Percentiles rank a stretch among this genome's conserved stretches.
phyloP scores from a whole-genome alignment of 2,113 vertebrate species.

The Mesoclemmys tuberculata region DNA sequence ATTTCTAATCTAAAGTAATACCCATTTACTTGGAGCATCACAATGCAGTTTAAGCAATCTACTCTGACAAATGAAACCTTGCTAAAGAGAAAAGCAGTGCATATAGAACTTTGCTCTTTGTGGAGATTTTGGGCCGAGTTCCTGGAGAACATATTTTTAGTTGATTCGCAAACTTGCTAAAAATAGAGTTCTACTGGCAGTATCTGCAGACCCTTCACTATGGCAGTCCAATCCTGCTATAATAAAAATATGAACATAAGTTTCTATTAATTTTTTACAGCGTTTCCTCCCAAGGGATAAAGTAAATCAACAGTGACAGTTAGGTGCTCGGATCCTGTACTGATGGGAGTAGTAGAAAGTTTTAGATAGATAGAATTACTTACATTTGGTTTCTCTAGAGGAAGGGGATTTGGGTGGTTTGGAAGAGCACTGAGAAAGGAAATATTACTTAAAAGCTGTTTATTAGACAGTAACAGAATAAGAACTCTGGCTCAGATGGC shows the following conservation, averaged over 20 bases:
- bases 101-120: background rate
- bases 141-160: background rate
- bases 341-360: background rate
- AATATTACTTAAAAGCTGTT: background rate
- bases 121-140: background rate
- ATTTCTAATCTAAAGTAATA: background rate
- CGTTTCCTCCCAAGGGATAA: background rate
- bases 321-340: background rate
- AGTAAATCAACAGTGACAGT: background rate
- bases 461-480: background rate
- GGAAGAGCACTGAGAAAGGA: background rate
- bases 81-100: background rate
- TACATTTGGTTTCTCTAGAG: background rate
- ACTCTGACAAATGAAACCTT: background rate
- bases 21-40: background rate
- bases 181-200: background rate
- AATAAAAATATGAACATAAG: background rate
- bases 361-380: background rate
- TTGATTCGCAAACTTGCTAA: background rate
- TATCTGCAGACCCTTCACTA: background rate
- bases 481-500: background rate
- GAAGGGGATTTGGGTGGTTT: background rate
- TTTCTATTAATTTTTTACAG: background rate
- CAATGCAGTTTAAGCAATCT: background rate
- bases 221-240: background rate